Evolutionary conservation across 2,113 vertebrate genomes (phyloP), one percentile per base, ranked within the genome.

Genomic region (Hymenochirus boettgeri): DNA sequence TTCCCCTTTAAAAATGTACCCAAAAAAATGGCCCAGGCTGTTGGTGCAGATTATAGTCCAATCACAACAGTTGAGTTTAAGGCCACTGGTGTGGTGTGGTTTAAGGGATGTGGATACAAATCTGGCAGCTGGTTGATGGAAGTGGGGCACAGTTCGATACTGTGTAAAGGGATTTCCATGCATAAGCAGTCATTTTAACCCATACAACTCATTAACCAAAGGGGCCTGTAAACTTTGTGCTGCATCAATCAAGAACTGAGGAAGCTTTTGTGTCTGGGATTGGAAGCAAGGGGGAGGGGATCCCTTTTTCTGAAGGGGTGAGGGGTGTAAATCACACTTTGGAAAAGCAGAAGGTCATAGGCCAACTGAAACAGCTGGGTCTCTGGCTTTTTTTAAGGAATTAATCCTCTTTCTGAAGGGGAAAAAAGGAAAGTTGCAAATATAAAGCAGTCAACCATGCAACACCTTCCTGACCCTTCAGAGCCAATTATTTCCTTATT

Each of bases 101-200:
- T 10, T 31, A 31, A 10, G 5, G 29, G 29, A 31, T 31, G 29
- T 31, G 29, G 29, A 31, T 31, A 10, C 5, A 31, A 31, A 6
- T n/a, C 13, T 12, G 37, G 15, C 37, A 42, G 12, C 37, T 42
- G 37, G n/a, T 42, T 42, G 37, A 13, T 2, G 37, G 35, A 12
- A 12, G 12, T 39, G 12, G 35, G 39, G 39, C 3, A 6, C 5
- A 17, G 13, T 4, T 42, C 12, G 2, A 10, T 53, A 8, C 17
- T 23, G 52, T 55, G 62, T 39, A 64, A 56, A 39, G 54, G 27
- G 62, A 64, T 64, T 64, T 55, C 29, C 62, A 56, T 64, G 56
- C 37, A 64, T 64, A 64, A 64, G 54, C 64, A 66, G 64, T 59
- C 45, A 66, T 58, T 66, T 59, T 60, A 31, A 59, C 56, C 56